A percentile compares a stretch with the other conserved stretches of the same genome.
Conservation (phyloP, 2,113 vertebrate genomes). For the Microcebus ravelobensis region DNA sequence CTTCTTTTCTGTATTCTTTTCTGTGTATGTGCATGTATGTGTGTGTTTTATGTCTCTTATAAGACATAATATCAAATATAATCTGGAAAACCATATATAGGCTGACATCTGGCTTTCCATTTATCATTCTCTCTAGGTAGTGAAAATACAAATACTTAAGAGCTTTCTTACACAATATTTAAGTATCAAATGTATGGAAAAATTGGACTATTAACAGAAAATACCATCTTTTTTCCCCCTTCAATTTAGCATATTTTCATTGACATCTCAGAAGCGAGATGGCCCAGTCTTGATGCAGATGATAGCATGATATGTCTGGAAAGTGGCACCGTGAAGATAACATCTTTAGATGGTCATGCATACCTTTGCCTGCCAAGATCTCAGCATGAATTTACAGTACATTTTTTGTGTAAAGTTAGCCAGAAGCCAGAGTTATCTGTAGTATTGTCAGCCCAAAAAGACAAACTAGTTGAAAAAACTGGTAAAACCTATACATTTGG, state of each 20-base stretch:
- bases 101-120: neutral
- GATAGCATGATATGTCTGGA: slow-evolving; percentile 67
- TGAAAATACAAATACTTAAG: neutral
- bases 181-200: neutral
- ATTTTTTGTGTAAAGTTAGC: slow-evolving; percentile 91
- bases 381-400: slow-evolving; percentile 89
- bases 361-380: slow-evolving; percentile 86
- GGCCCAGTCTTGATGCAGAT: slow-evolving; percentile 83
- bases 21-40: neutral
- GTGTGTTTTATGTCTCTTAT: neutral
- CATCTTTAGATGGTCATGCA: slow-evolving; percentile 88
- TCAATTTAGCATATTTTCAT: slow-evolving; percentile 83
- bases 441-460: neutral
- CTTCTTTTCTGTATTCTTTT: neutral
- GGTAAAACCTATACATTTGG: slow-evolving; percentile 11
- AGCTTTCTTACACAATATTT: neutral
- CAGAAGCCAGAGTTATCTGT: slow-evolving; percentile 57
- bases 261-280: slow-evolving; percentile 85
- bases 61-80: neutral
- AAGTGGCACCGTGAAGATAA: slow-evolving; percentile 82
- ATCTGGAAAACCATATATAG: neutral
- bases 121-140: neutral
- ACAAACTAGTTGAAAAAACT: slow-evolving; percentile 48
- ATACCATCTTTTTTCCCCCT: neutral
- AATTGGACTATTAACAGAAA: slow-evolving; percentile 2